Conservation (phyloP, 2,888 invertebrate genomes). For the Willowsia nigromaculata region DNA sequence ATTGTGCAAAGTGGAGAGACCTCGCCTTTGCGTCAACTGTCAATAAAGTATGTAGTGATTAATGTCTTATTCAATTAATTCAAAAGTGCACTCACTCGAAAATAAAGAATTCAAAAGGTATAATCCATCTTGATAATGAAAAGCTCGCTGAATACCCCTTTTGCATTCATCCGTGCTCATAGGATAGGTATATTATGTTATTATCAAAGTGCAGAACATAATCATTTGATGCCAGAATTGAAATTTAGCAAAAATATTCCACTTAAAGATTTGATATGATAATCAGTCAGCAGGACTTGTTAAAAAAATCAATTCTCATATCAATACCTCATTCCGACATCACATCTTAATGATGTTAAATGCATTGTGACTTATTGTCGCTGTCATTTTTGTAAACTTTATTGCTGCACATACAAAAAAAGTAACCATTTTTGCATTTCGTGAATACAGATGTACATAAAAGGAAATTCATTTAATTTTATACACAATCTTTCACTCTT, state of each 20-base stretch:
- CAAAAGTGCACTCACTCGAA: conserved; percentile 51
- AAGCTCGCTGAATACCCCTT: background rate
- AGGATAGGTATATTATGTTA: background rate
- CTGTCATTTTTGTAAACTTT: background rate
- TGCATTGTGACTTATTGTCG: conserved; percentile 44
- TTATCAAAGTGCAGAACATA: background rate
- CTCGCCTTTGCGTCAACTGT: conserved; percentile 55
- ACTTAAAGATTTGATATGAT: conserved; percentile 18
- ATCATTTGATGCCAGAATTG: background rate
- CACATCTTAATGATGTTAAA: conserved; percentile 7
- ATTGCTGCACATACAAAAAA: background rate
- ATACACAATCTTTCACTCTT: background rate
- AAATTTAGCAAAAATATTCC: background rate
- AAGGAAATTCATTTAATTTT: conserved; percentile 31
- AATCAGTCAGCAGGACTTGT: background rate
- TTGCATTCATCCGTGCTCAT: background rate
- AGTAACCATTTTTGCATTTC: background rate
- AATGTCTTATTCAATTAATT: conserved; percentile 71
- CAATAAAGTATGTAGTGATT: conserved; percentile 67
- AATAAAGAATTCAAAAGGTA: background rate
- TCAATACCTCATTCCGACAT: background rate
- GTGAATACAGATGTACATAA: background rate
- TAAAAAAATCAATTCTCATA: conserved; percentile 37
- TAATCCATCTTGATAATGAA: conserved; percentile 8
- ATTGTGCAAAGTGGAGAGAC: conserved; percentile 46